Conservation (phyloP, 2,888 invertebrate species). For the Leptinotarsa tumamoca region DNA sequence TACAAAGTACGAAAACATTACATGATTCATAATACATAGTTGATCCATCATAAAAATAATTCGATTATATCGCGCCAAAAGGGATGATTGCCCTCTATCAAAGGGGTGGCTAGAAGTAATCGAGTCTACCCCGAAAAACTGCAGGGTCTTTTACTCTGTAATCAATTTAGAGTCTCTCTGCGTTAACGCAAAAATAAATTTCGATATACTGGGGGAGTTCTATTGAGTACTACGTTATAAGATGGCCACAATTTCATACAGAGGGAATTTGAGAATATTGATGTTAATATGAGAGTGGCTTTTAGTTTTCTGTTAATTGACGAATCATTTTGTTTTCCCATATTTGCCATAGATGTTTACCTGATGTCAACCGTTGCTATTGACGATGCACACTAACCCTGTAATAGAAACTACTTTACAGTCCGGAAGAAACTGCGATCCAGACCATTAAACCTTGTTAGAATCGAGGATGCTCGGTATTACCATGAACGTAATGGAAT, state of each 20-base stretch:
- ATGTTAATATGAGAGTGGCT: neutral
- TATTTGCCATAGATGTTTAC: neutral
- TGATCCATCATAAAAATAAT: slow-evolving; percentile 11
- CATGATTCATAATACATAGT: neutral
- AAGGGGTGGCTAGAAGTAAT: slow-evolving; percentile 54
- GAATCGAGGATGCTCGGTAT: slow-evolving; percentile 4
- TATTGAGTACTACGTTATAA: neutral
- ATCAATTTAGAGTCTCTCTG: slow-evolving; percentile 52
- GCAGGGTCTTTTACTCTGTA: slow-evolving; percentile 52
- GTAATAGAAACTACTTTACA: neutral
- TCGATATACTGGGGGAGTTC: neutral
- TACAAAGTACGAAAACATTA: neutral
- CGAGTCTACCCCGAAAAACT: slow-evolving; percentile 58
- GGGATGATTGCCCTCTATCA: slow-evolving; percentile 42
- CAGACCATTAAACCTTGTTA: slow-evolving; percentile 5
- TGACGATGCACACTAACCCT: neutral
- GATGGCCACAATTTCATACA: neutral
- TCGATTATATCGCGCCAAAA: neutral
- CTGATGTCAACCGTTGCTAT: neutral
- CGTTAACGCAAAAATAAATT: neutral
- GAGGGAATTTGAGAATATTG: neutral
- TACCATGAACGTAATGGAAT: slow-evolving; percentile 26
- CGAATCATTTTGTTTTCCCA: too few species aligned
- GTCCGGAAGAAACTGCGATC: neutral
- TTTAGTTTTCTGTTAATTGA: neutral